Evolutionary conservation across 2,888 invertebrate species (phyloP).

Genomic region (Eurytoma adleriae): DNA sequence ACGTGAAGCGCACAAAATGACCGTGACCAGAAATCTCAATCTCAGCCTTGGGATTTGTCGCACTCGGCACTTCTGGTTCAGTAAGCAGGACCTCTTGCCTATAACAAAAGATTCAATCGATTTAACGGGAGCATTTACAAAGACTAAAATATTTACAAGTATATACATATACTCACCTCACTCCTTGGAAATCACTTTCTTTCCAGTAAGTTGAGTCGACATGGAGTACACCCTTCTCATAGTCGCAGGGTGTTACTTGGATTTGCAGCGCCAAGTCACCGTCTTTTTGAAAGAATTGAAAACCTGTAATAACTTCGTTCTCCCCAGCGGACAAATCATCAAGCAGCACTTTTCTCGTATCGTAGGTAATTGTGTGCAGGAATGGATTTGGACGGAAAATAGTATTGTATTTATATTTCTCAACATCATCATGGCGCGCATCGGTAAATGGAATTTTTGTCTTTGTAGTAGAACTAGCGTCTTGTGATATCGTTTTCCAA

Average conservation of each 20-base stretch:
- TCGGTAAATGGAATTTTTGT: background rate
- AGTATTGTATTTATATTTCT: background rate
- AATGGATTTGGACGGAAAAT: too few relatives aligned
- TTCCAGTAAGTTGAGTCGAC: background rate
- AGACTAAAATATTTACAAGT: background rate
- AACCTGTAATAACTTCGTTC: background rate
- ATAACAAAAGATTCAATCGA: background rate
- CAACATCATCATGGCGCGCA: background rate
- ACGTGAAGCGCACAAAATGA: background rate
- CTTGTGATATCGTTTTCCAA: too few relatives aligned
- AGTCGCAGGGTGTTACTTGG: background rate
- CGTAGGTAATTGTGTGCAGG: background rate
- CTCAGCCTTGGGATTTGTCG: background rate
- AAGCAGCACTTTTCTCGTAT: background rate
- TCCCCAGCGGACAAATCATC: background rate
- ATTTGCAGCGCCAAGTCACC: background rate
- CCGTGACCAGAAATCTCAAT: background rate
- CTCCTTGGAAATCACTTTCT: background rate
- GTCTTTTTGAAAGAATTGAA: background rate
- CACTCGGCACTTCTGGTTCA: background rate
- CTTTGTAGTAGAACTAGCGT: too few relatives aligned
- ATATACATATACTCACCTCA: background rate
- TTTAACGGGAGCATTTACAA: background rate
- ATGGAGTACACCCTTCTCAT: background rate
- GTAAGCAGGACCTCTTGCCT: background rate